phyloP scores from a whole-genome alignment of 2,888 invertebrate genomes.

The Scaeva pyrastri region DNA sequence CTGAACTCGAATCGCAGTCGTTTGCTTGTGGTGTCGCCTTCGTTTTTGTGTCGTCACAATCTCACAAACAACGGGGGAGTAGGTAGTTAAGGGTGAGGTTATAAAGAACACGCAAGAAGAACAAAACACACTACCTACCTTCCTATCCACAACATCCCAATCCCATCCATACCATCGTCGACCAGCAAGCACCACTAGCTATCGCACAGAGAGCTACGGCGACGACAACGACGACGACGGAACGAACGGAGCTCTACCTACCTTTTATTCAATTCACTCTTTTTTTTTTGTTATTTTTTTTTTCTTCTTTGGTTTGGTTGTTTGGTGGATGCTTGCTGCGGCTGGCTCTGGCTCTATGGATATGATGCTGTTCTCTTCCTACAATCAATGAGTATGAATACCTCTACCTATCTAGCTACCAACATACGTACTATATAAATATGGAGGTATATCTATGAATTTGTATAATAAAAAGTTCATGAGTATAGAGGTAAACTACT shows the following conservation, averaged over 20 bases:
- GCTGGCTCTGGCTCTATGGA: slow-evolving; percentile 15
- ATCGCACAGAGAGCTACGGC: not conserved
- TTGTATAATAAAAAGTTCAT: slow-evolving; percentile 41
- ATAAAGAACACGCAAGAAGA: slow-evolving; percentile 29
- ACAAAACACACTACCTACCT: slow-evolving; percentile 4
- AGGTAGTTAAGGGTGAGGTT: slow-evolving; percentile 35
- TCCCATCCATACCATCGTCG: slow-evolving; percentile 5
- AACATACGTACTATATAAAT: slow-evolving; percentile 22
- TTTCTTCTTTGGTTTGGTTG: slow-evolving; percentile 3
- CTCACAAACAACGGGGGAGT: slow-evolving; percentile 15
- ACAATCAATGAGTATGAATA: slow-evolving; percentile 41
- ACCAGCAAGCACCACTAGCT: slow-evolving; percentile 5
- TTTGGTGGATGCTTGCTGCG: slow-evolving; percentile 30
- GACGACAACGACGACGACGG: not conserved
- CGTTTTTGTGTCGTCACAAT: slow-evolving; percentile 25
- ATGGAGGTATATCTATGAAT: slow-evolving; percentile 10
- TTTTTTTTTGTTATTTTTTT: no score
- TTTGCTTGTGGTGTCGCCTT: slow-evolving; percentile 38
- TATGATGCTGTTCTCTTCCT: slow-evolving; percentile 60
- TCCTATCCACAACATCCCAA: slow-evolving; percentile 1
- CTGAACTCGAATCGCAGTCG: slow-evolving; percentile 19
- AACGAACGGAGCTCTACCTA: slow-evolving; percentile 5
- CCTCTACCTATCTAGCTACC: slow-evolving; percentile 35
- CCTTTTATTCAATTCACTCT: slow-evolving; percentile 33
- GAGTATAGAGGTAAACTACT: slow-evolving; percentile 54